Base-by-base conservation (phyloP, 2,113 vertebrate genomes). In the Paradoxurus hermaphroditus region DNA sequence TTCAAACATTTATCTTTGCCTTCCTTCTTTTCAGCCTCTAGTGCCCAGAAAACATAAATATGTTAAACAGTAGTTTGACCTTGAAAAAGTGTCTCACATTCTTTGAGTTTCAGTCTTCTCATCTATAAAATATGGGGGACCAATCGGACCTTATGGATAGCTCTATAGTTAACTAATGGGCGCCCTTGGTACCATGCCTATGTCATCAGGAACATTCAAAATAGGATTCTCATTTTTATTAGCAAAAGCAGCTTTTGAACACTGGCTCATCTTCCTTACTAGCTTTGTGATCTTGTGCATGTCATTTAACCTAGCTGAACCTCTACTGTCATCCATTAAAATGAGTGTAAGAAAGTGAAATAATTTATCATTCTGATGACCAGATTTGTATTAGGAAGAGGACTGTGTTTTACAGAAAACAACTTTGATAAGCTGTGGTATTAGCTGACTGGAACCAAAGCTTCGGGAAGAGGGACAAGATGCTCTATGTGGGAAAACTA, bases 271-370 rank as follows among this genome's bases (percentile, higher is more conserved):
- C 16, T 46, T 62, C 75, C 4, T 29, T 29, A 34, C n/a, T 27
- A 96, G 79, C 9, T 86, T 41, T 85, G 68, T 70, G 41, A 85
- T 93, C 19, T 39, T 91, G 18, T 23, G 59, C 14, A 29, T 79
- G 93, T 49, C 73, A 90, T 75, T 95, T 90, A 79, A 81, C 46
- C 19, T 41, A 72, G 68, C 12, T 90, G 41, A 87, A 79, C 44
- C 8, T 79, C 67, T 73, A 27, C 0, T 78, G n/a, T 19, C 65
- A 82, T 49, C 83, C 34, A 78, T 91, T 67, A 81, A 86, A 93
- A 56, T 36, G 31, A 90, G 4, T 53, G 14, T 59, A 85, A 92
- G 85, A 44, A 87, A 46, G 18, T 67, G 18, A 81, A 96, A 83
- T 15, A 34, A 92, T 79, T 83, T 78, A 62, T 83, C 67, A 68